phyloP scores from a whole-genome alignment of 1,140 invertebrate species.

The Drosophila pruinosa region DNA sequence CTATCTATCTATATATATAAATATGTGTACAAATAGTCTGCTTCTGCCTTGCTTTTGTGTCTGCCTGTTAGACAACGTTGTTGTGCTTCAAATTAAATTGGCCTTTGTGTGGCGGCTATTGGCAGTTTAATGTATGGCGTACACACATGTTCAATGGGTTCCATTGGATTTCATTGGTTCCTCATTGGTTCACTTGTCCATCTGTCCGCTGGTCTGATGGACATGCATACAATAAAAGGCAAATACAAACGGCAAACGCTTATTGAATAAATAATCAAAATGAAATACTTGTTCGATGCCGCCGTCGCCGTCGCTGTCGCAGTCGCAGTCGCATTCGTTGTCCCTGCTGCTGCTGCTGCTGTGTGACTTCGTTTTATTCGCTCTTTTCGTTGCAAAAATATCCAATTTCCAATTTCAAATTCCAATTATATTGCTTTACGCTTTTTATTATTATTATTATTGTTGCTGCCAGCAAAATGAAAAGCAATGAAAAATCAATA shows the following conservation, averaged over 20 bases:
- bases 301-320: not conserved
- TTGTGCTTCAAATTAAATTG: slow-evolving; percentile 75
- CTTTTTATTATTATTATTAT: slow-evolving; percentile 78
- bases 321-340: not conserved
- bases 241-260: slow-evolving; percentile 67
- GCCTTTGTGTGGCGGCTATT: slow-evolving; percentile 64
- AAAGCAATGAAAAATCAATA: slow-evolving; percentile 77
- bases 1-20: no score
- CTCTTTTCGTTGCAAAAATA: slow-evolving; percentile 72
- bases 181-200: slow-evolving; percentile 27
- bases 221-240: slow-evolving; percentile 72
- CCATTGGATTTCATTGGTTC: slow-evolving; percentile 22
- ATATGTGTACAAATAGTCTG: no score
- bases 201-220: slow-evolving; percentile 14
- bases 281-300: slow-evolving; percentile 54
- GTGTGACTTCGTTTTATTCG: slow-evolving; percentile 43
- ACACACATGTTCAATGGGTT: slow-evolving; percentile 34
- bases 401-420: slow-evolving; percentile 80
- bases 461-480: slow-evolving; percentile 34
- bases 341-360: slow-evolving; percentile 12
- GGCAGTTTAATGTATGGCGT: slow-evolving; percentile 64
- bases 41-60: slow-evolving; percentile 2
- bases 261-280: slow-evolving; percentile 80
- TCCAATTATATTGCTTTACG: slow-evolving; percentile 80
- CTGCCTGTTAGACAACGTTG: slow-evolving; percentile 22